Conservation (phyloP, 2,113 vertebrate genomes). For the Python bivittatus region DNA sequence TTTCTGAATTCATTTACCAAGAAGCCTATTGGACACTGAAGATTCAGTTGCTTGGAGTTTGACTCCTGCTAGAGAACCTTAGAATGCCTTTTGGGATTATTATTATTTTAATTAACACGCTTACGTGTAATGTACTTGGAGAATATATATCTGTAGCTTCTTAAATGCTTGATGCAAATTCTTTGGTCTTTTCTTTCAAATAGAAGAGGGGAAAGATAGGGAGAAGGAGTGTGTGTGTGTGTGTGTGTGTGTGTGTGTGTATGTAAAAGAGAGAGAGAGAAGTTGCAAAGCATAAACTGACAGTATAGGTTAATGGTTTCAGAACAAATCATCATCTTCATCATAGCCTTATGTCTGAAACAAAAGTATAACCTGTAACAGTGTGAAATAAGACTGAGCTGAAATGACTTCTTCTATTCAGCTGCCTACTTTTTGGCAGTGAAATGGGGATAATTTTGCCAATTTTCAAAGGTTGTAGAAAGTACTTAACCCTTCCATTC, state of each 20-base stretch:
- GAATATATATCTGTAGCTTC: constrained; percentile 52
- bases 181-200: constrained; percentile 34
- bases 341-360: neutral
- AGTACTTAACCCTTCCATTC: neutral
- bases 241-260: no score
- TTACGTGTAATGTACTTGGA: constrained; percentile 55
- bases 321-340: neutral
- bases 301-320: neutral
- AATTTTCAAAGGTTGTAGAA: neutral
- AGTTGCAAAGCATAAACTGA: neutral
- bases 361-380: neutral
- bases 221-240: neutral
- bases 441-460: neutral
- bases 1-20: constrained; percentile 67
- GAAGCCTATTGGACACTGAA: constrained; percentile 55
- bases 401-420: neutral
- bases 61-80: constrained; percentile 48
- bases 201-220: neutral
- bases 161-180: constrained; percentile 49
- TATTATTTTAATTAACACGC: constrained; percentile 61
- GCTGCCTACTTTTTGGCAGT: neutral
- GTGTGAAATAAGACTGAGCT: neutral
- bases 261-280: neutral
- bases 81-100: constrained; percentile 51
- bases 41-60: constrained; percentile 59